These are phyloP conservation scores for Meiosimyza platycephala DNA, from an alignment of 2,888 invertebrate species.

Conservation along the genomic window DNA sequence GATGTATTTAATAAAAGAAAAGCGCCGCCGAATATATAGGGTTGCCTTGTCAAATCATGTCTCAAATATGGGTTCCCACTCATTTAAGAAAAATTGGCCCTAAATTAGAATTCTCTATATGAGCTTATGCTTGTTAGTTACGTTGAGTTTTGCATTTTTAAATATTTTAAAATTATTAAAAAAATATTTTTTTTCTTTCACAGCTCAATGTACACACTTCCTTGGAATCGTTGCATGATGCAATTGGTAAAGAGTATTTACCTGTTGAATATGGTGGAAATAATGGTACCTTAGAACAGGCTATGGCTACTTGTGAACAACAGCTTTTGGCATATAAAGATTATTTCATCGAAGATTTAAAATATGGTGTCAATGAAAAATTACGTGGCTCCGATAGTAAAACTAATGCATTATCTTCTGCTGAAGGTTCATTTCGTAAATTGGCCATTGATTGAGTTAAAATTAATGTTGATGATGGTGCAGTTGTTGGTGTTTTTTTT, in stretches of 20 bases:
- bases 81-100: too few relatives aligned
- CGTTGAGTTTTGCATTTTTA: too few relatives aligned
- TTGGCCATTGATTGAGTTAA: conserved; percentile 55
- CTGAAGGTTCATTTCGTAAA: conserved; percentile 57
- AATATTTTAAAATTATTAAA: too few relatives aligned
- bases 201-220: conserved; percentile 59
- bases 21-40: too few relatives aligned
- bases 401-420: conserved; percentile 32
- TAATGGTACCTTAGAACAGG: conserved; percentile 67
- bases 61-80: too few relatives aligned
- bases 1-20: too few relatives aligned
- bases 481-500: neutral
- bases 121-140: too few relatives aligned
- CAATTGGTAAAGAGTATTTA: conserved; percentile 72
- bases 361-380: conserved; percentile 55
- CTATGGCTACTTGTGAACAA: conserved; percentile 50
- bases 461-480: conserved; percentile 1
- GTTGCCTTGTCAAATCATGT: too few relatives aligned
- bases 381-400: conserved; percentile 32
- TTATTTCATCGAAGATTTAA: conserved; percentile 60
- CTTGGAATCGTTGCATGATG: conserved; percentile 64
- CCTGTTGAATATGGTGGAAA: conserved; percentile 77
- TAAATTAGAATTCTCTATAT: too few relatives aligned
- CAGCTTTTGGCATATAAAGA: conserved; percentile 49
- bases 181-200: too few relatives aligned